Conservation (phyloP, 2,797 vertebrate species). For the Ataeniobius toweri region DNA sequence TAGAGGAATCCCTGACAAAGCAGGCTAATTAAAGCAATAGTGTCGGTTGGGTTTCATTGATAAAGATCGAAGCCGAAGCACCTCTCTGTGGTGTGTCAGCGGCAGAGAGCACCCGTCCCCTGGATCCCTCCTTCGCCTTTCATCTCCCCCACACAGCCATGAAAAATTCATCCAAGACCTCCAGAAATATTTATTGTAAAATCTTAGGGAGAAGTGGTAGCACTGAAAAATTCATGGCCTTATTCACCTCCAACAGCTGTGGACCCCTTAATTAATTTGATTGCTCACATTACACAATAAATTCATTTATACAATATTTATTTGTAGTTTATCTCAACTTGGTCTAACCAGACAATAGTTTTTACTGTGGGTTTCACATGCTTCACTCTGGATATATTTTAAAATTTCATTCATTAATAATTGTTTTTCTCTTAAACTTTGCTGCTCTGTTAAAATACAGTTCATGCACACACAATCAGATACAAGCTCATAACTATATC, state of each 20-base stretch:
- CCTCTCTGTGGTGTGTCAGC: conserved; percentile 81
- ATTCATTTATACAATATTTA: conserved; percentile 82
- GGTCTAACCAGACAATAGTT: conserved; percentile 59
- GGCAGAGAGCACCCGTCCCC: conserved; percentile 75
- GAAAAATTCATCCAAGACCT: conserved; percentile 88
- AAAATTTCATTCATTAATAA: conserved; percentile 3
- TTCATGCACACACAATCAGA: not conserved
- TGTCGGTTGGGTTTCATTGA: conserved; percentile 74
- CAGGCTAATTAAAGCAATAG: conserved; percentile 82
- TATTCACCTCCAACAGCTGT: conserved; percentile 92
- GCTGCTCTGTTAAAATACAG: too few species aligned
- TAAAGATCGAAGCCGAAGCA: conserved; percentile 83
- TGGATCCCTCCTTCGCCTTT: conserved; percentile 79
- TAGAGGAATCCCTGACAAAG: conserved; percentile 73
- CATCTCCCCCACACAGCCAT: conserved; percentile 83
- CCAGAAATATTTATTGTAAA: conserved; percentile 87
- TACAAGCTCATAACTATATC: not conserved
- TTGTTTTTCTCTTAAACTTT: not conserved
- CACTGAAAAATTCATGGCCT: conserved; percentile 84
- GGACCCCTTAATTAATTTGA: conserved; percentile 96
- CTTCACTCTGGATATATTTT: conserved; percentile 2
- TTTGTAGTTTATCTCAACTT: conserved; percentile 62
- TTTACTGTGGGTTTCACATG: conserved; percentile 6
- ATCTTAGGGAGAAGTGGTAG: conserved; percentile 85
- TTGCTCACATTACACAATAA: conserved; percentile 87